Evolutionary conservation across 2,113 vertebrate genomes (phyloP), one percentile per base, ranked within the genome.

Genomic region (Pipra filicauda): DNA sequence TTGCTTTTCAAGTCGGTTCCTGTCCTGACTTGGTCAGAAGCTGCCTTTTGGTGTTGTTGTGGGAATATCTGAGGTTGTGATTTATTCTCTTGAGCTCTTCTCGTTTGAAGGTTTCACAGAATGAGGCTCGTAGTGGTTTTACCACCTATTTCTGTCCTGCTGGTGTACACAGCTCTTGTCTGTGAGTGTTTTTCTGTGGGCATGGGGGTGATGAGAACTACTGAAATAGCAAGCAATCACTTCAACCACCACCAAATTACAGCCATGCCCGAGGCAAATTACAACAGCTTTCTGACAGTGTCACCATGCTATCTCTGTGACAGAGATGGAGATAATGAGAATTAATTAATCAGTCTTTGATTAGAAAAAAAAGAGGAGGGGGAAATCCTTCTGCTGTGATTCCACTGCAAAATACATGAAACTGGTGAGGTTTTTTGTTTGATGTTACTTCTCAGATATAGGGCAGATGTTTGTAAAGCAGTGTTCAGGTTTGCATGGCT

Each of bases 321-420:
- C 95, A 70, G 92, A 95, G 96, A 92, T 85, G 71, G 95, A 97
- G 96, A 96, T 94, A 94, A 94, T 93, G 83, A 96, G 92, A 97
- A 97, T 95, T 96, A 97, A 96, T 97, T 96, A 94, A 97, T 97
- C 95, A 79, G 85, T 65, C 86, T 89, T 94, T 96, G 94, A 96
- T 96, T 97, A 93, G 61, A 77, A 85, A 94, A 75, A 86, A 89
- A 86, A 88, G 52, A 51, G 65, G 66, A 49, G 92, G 70, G 76
- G 77, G 39, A 75, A 93, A 93, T 76, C 54, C 35, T 93, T 81
- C 33, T 86, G 46, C 73, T 87, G 37, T 74, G 44, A 62, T 91
- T 89, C 76, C n/a, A 6, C 61, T 76, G 43, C 46, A 75, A 69
- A 89, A 82, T n/a, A 54, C 51, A 87, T 51, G 39, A 72, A 86